Evolutionary conservation across 2,113 vertebrate species (phyloP), one percentile per base, ranked within the genome.

Genomic region (Galbula dea): DNA sequence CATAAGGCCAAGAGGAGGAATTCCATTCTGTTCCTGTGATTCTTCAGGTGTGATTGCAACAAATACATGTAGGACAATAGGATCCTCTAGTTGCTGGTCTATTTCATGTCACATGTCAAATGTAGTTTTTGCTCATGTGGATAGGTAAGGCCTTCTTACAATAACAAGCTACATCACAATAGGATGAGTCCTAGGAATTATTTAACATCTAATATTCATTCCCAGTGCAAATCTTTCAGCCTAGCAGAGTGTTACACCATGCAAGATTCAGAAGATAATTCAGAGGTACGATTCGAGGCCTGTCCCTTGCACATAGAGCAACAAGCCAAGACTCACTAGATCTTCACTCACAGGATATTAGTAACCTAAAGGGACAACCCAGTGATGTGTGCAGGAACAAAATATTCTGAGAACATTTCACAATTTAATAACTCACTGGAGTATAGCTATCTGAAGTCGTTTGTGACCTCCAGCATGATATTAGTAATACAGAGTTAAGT

Each of bases 391-490:
- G 43, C 67, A 88, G 54, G 45, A 63, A 85, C 36, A 92, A 61
- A 93, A 92, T 80, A 93, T 62, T 95, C 72, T 74, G 52, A 94
- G 66, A 37, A 57, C 36, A 65, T 46, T 65, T 95, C 57, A 71
- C 41, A 91, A 75, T 96, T 96, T 95, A 88, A 95, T 93, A 89
- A 93, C 3, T 30, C 43, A 54, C 45, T 75, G 41, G 26, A 75
- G 30, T 83, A 82, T 36, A 57, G 65, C 65, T 89, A 71, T 69
- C 30, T 15, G 41, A 51, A 89, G 75, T 68, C 7, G 77, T 69
- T 68, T 90, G 26, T 91, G 69, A 92, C 46, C 32, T 92, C 27
- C 24, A 65, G 15, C 16, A 43, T 62, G 45, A 88, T 80, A 39
- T 59, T 86, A 88, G n/a, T 8, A 88, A 81, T 30, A 78, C 8